phyloP scores from a whole-genome alignment of 2,113 vertebrate genomes.

The Equus przewalskii region DNA sequence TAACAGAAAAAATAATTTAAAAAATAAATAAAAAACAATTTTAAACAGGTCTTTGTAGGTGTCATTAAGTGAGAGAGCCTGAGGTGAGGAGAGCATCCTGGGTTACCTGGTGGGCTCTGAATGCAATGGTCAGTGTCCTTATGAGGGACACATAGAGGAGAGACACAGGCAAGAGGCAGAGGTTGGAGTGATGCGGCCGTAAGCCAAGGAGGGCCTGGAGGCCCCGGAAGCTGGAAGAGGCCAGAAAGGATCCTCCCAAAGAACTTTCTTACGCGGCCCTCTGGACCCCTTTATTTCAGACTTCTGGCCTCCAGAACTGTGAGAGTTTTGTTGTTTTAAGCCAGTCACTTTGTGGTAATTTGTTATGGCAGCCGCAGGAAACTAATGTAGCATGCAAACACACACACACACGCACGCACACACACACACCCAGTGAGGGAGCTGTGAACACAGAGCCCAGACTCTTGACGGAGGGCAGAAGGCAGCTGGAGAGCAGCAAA shows the following conservation, averaged over 20 bases:
- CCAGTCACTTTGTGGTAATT: not conserved
- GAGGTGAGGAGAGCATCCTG: too few relatives aligned
- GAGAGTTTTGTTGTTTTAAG: not conserved
- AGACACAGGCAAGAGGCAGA: not conserved
- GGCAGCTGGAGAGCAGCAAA: too few relatives aligned
- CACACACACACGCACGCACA: not conserved
- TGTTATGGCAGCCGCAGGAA: not conserved
- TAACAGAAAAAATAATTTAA: not conserved
- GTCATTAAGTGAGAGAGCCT: not conserved
- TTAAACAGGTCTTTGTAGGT: not conserved
- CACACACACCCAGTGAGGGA: not conserved
- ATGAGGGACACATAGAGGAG: not conserved
- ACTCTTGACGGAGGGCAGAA: not conserved
- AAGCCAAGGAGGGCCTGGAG: rapidly evolving
- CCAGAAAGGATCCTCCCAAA: rapidly evolving
- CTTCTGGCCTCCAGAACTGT: not conserved
- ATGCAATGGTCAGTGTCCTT: not conserved
- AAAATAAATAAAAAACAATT: not conserved
- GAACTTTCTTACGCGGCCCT: too few relatives aligned
- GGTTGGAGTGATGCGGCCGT: rapidly evolving
- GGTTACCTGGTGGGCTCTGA: not conserved
- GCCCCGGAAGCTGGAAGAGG: not conserved
- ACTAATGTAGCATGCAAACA: not conserved
- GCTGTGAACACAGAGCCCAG: rapidly evolving
- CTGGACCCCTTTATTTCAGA: not conserved